Conservation (phyloP, 2,888 invertebrate species). For the Dexiosoma caninum region DNA sequence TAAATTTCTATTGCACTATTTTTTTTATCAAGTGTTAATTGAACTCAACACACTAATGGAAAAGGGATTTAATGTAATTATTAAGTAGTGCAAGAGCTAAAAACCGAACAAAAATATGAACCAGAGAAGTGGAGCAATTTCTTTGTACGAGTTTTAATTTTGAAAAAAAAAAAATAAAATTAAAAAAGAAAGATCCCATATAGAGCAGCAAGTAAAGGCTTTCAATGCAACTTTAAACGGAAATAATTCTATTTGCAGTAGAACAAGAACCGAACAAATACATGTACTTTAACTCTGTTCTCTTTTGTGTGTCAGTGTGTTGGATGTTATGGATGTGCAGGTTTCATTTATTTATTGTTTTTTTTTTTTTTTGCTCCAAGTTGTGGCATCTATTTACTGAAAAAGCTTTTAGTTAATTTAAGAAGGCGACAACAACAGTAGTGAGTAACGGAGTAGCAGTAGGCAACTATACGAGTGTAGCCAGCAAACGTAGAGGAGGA, state of each 20-base stretch:
- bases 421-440: slow-evolving; percentile 16
- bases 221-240: slow-evolving; percentile 17
- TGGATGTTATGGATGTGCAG: neutral
- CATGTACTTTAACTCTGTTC: neutral
- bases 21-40: slow-evolving; percentile 63
- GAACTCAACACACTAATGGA: slow-evolving; percentile 69
- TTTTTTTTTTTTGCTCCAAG: neutral
- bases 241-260: slow-evolving; percentile 26
- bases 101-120: neutral
- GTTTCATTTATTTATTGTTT: too few relatives aligned
- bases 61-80: slow-evolving; percentile 69
- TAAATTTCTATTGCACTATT: slow-evolving; percentile 7
- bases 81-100: slow-evolving; percentile 30
- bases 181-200: neutral
- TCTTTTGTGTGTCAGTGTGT: neutral
- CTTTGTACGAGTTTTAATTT: neutral
- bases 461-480: too few relatives aligned
- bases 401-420: slow-evolving; percentile 59
- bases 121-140: neutral
- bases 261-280: neutral
- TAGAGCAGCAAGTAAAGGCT: neutral
- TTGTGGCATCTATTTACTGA: slow-evolving; percentile 36
- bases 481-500: too few relatives aligned
- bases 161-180: neutral
- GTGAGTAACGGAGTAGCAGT: neutral